Conservation (phyloP, 2,888 invertebrate genomes). For the Theretra japonica region DNA sequence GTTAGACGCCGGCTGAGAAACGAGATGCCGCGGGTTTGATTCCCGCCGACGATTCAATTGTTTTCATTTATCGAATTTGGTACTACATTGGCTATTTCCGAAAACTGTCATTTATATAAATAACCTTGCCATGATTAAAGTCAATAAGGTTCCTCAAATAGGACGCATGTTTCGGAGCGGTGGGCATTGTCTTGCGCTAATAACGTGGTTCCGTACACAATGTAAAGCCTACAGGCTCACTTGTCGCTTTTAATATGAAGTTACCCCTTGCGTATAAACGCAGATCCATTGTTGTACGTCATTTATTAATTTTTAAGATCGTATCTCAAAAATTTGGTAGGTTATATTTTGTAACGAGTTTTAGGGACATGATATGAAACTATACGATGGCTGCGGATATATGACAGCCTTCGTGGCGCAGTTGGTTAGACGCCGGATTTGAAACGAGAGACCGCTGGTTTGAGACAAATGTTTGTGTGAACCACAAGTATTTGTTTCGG, state of each 20-base stretch:
- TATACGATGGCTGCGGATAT: too few species aligned
- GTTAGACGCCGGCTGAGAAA: too few species aligned
- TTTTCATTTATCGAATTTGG: too few species aligned
- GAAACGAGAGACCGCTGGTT: too few species aligned
- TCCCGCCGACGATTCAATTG: too few species aligned
- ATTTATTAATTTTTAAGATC: neutral
- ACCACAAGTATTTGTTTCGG: too few species aligned
- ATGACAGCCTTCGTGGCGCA: too few species aligned
- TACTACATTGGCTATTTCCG: too few species aligned
- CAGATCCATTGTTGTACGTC: conserved; percentile 28
- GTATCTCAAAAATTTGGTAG: neutral
- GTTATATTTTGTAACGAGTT: neutral
- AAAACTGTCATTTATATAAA: neutral
- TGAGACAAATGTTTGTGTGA: too few species aligned
- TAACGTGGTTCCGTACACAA: conserved; percentile 31
- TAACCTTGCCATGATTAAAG: neutral
- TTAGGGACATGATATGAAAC: too few species aligned
- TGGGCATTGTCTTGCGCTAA: conserved; percentile 25
- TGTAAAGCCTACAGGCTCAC: conserved; percentile 38
- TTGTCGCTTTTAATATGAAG: conserved; percentile 62
- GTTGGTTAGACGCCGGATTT: too few species aligned
- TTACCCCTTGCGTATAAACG: conserved; percentile 51
- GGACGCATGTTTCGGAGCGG: neutral
- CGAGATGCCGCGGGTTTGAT: too few species aligned
- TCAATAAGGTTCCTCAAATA: conserved; percentile 9